Conservation (phyloP, 2,797 vertebrate genomes). For the Glyptemys insculpta region DNA sequence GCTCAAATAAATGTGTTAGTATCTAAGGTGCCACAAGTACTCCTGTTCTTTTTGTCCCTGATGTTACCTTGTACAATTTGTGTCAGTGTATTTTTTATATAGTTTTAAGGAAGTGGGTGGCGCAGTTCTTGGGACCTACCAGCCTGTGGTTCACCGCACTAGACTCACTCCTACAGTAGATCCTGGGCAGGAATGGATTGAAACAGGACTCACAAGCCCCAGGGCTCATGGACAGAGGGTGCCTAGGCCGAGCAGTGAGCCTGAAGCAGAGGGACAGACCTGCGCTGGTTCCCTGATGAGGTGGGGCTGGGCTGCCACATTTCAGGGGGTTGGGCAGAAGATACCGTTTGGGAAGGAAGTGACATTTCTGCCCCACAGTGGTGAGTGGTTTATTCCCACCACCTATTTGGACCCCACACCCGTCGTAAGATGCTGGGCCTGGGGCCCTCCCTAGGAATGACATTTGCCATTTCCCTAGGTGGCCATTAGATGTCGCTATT, state of each 20-base stretch:
- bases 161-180: neutral
- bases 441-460: neutral
- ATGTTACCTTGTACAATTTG: neutral
- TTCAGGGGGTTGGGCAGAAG: neutral
- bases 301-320: neutral
- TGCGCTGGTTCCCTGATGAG: neutral
- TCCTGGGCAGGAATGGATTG: neutral
- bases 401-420: neutral
- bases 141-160: neutral
- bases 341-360: neutral
- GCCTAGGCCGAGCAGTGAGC: rapidly evolving
- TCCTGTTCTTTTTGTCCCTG: neutral
- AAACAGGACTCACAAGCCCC: neutral
- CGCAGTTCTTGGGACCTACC: neutral
- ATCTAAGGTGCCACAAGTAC: too few relatives aligned
- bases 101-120: neutral
- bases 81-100: neutral
- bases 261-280: rapidly evolving
- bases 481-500: neutral
- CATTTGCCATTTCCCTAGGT: neutral
- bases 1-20: too few relatives aligned
- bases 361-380: neutral
- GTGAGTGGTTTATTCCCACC: rapidly evolving
- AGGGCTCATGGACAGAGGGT: neutral
- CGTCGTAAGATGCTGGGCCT: neutral